Base-by-base conservation (phyloP, 2,113 vertebrate species). In the Columba livia region DNA sequence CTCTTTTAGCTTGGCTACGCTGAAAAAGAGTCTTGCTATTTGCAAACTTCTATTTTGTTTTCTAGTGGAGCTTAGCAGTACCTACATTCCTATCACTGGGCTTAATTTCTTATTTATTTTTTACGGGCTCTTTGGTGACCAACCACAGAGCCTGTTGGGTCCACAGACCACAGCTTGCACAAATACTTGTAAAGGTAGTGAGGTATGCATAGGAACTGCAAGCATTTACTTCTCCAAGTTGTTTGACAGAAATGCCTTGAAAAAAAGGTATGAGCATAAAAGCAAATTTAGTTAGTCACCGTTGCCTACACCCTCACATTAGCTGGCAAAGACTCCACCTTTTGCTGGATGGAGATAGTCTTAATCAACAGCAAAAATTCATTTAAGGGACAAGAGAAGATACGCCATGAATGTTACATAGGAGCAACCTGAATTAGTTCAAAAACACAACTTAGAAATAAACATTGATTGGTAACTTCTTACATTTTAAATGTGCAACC, bases 321-420 rank as follows among this genome's bases (percentile, higher is more conserved):
- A 93, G 71, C 82, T 97, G 96, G 91, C 91, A 94, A 85, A 91
- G 79, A 66, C 88, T 85, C 85, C 60, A 88, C 82, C 89, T 95
- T 91, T 94, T 96, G 96, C 94, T 86, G 60, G 51, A 51, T 38
- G 0, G 64, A 96, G 94, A 97, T 96, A 96, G 92, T 74, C 88
- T 94, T 97, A 97, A 97, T 96, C 95, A 95, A 96, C 87, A 85
- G 70, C 31, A 96, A 85, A 97, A 96, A 95, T 89, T 95, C 89
- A 96, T 92, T 96, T 94, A 91, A 36, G 58, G 84, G 74, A 83
- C 50, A 94, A 88, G 67, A 93, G 85, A 85, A 94, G 57, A 91
- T 42, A 92, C 1, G 16, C 34, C 88, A 74, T 12, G 47, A 72
- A 50, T 89, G 73, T 47, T 73, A 69, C 9, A 18, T 9, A 9